A percentile compares a stretch with the other conserved stretches of the same genome.
Evolutionary conservation across 2,888 invertebrate species (phyloP).

Genomic region (Alitta virens): DNA sequence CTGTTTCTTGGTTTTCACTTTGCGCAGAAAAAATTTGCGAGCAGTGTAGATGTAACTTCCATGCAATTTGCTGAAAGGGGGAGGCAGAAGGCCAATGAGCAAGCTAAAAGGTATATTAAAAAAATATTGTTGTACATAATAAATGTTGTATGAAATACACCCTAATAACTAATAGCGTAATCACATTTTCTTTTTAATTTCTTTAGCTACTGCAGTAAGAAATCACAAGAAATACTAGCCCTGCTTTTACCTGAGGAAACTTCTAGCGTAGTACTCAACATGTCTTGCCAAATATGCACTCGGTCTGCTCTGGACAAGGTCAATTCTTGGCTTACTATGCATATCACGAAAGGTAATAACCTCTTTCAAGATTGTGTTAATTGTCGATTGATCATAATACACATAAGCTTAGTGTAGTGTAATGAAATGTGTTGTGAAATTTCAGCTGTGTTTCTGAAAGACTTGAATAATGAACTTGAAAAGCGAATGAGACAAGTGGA

Average conservation of each 20-base stretch:
- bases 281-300: conserved; percentile 35
- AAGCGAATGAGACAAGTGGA: too few species aligned
- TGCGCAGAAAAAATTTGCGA: background rate
- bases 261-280: conserved; percentile 31
- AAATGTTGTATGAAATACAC: too few species aligned
- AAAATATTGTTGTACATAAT: too few species aligned
- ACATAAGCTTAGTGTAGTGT: too few species aligned
- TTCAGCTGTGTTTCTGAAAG: background rate
- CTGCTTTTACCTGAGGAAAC: conserved; percentile 44
- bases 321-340: conserved; percentile 39
- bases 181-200: background rate
- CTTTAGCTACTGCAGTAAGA: conserved; percentile 35
- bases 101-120: background rate
- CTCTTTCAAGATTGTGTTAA: background rate
- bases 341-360: conserved; percentile 39
- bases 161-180: too few species aligned
- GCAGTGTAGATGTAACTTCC: background rate
- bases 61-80: background rate
- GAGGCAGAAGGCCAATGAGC: background rate
- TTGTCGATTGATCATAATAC: too few species aligned
- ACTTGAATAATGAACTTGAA: background rate
- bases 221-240: conserved; percentile 32
- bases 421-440: too few species aligned
- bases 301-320: conserved; percentile 41
- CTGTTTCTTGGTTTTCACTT: too few species aligned